phyloP scores from a whole-genome alignment of 2,113 vertebrate species.

The Proterorhinus semilunaris region DNA sequence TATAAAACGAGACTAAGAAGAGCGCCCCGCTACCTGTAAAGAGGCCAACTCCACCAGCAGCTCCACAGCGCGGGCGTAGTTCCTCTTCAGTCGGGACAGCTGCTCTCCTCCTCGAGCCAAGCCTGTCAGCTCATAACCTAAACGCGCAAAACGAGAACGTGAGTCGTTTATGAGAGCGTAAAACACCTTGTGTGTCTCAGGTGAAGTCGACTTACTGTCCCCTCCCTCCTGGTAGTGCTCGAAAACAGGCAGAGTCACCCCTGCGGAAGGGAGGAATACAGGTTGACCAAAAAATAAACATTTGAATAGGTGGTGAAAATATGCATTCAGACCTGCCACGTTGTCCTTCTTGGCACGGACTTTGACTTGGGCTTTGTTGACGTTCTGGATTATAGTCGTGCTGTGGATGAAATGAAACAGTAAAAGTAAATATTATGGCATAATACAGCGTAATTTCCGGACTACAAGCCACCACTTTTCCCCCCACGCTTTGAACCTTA shows the following conservation, averaged over 20 bases:
- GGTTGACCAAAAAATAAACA: not conserved
- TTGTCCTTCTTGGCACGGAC: conserved; percentile 97
- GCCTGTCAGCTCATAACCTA: conserved; percentile 97
- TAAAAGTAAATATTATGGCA: not conserved
- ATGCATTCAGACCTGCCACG: conserved; percentile 85
- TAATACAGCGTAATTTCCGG: too few species aligned
- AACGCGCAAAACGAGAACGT: conserved; percentile 4
- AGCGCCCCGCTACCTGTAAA: conserved; percentile 83
- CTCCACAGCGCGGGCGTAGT: conserved; percentile 98
- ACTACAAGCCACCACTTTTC: too few species aligned
- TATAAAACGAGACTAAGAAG: not conserved
- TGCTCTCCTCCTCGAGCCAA: conserved; percentile 97
- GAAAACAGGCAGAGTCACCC: conserved; percentile 96
- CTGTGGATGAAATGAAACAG: conserved; percentile 67
- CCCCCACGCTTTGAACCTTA: too few species aligned
- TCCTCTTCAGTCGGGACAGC: conserved; percentile 95
- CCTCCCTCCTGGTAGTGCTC: conserved; percentile 98
- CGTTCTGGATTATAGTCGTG: conserved; percentile 97
- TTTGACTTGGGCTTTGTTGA: conserved; percentile 98
- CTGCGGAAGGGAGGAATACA: conserved; percentile 59
- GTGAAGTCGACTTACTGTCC: conserved; percentile 86
- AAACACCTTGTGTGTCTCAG: not conserved
- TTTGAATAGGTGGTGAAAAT: not conserved
- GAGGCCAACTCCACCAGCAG: conserved; percentile 96
- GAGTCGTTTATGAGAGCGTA: not conserved